Evolutionary conservation across 1,140 invertebrate species (phyloP), one percentile per base, ranked within the genome.

Genomic region (Ceratina australensis): DNA sequence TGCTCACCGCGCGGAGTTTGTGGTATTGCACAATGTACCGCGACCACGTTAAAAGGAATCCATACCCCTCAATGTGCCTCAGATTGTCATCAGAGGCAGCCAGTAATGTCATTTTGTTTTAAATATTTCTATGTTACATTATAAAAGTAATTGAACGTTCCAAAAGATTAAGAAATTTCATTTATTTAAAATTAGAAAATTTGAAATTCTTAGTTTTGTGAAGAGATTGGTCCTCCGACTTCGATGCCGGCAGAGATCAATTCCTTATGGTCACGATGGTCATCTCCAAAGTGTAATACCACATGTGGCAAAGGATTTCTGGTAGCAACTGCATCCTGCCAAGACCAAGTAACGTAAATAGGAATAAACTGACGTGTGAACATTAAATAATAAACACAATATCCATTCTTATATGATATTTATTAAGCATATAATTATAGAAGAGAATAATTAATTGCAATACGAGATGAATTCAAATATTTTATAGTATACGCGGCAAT

Each of bases 261-360:
- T 52, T 83, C 81, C 10, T 18, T 60, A 50, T 84, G 81, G 81
- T 77, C 78, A 0, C 18, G 65, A 24, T 80, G 83, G 81, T 80
- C 81, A 7, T 24, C 50, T 10, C 78, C 83, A 54, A 80, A 66
- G 26, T 83, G 78, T 18, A 80, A 78, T 26, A 82, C 57, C 18
- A 77, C 68, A 16, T 80, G 74, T 24, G 81, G 81, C 10, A 63
- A n/a, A 59, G 81, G 73, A 52, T 65, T 73, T 15, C 15, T 83
- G 15, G 67, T 68, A 52, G 64, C 59, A 0, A 28, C n/a, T 20
- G 59, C 83, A 28, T 74, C 79, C 4, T 84, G 81, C 49, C 71
- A 75, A 59, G 74, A 84, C 56, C 82, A 69, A 73, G 61, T 82
- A 82, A 84, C 76, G 82, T 82, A 84, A 82, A 69, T 84, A 77